Evolutionary conservation across 2,888 invertebrate species (phyloP), one percentile per base, ranked within the genome.

Genomic region (Noctua comes): DNA sequence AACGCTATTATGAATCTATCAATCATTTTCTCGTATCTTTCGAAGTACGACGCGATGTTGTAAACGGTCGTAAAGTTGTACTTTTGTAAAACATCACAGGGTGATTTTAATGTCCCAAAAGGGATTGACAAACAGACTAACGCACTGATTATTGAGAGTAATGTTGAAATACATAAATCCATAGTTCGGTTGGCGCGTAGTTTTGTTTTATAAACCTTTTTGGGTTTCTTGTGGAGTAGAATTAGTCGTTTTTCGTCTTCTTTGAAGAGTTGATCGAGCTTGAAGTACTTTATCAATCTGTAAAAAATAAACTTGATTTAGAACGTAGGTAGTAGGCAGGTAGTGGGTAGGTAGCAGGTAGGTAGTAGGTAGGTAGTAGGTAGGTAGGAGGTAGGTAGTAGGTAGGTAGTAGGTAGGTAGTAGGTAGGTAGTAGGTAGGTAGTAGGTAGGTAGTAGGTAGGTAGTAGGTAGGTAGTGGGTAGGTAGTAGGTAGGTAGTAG

Each of bases 41-140:
- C 90, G 1, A 93, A 24, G 27, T 80, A 80, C n/a, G 75, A 81
- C 0, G 88, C 85, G 7, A 91, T 68, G 1, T 57, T 70, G 43
- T 93, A 92, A 0, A 92, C 1, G 0, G 76, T 75, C 6, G 76
- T 75, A 24, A 86, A 54, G 6, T 90, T 79, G 13, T 89, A 80
- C 0, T 86, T 73, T 48, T 89, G 89, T 0, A 94, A 86, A 0
- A 88, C 79, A 36, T 92, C 90, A 54, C 91, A 92, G 0, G 95
- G 94, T 4, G 84, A 79, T 27, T 93, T 89, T 46, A 95, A 62
- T 0, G 85, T 75, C 0, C 82, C 91, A 21, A 90, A 93, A 0
- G 95, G 95, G 74, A 95, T 90, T 0, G 94, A 91, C 0, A 94
- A 27, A 73, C 92, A 92, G 1, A 93, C 73, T 11, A 95, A 64